A percentile compares a stretch with the other conserved stretches of the same genome.
phyloP scores from a whole-genome alignment of 2,797 vertebrate species.

The Parauchenoglanis punctatus region DNA sequence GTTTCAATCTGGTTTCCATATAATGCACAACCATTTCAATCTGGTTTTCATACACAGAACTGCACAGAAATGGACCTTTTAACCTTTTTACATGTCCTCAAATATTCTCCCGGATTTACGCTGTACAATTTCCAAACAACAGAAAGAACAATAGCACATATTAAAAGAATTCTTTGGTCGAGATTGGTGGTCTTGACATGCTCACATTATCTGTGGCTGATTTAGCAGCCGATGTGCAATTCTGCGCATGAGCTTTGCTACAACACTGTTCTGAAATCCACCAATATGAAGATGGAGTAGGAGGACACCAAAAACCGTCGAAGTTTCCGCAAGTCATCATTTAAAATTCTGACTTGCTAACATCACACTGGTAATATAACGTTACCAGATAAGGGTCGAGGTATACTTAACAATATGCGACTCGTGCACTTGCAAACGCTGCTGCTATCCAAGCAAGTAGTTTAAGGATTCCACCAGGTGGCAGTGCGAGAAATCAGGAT shows the following conservation, averaged over 20 bases:
- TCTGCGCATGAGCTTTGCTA: not conserved
- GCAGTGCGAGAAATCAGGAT: too few relatives aligned
- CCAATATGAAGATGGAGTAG: too few relatives aligned
- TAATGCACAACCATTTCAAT: not conserved
- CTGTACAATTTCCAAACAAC: not conserved
- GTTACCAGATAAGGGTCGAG: not conserved
- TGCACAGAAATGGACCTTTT: not conserved
- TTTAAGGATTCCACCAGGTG: too few relatives aligned
- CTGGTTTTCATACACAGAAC: not conserved
- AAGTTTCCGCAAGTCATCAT: not conserved
- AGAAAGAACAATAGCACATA: not conserved
- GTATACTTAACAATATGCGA: too few relatives aligned
- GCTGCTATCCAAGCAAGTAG: too few relatives aligned
- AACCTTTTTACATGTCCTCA: not conserved
- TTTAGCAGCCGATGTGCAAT: too few relatives aligned
- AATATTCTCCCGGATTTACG: not conserved
- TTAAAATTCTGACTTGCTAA: too few relatives aligned
- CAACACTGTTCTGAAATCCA: not conserved
- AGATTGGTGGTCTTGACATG: not conserved
- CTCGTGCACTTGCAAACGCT: too few relatives aligned
- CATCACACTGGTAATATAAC: not conserved
- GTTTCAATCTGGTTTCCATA: conserved; percentile 1
- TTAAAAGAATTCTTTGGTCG: not conserved
- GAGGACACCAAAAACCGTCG: too few relatives aligned
- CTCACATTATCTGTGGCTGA: too few relatives aligned